Evolutionary conservation across 2,113 vertebrate genomes (phyloP).

Genomic region (Climacteris rufus): DNA sequence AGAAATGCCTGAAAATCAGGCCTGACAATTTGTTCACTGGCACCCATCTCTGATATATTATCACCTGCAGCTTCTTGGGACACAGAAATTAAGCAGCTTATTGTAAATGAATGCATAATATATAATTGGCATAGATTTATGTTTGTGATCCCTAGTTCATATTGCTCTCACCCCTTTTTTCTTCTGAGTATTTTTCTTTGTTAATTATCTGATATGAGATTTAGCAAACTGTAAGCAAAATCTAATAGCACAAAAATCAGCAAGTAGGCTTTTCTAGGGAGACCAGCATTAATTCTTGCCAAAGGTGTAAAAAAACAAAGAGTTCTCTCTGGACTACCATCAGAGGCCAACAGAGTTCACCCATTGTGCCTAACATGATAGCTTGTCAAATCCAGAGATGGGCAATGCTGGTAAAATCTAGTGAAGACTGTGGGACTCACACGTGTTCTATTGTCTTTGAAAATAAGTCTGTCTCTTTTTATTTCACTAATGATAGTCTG

Average conservation of each 20-base stretch:
- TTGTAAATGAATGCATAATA: accelerated
- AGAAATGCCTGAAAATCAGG: background rate
- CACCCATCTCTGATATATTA: background rate
- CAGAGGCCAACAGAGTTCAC: background rate
- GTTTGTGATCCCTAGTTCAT: background rate
- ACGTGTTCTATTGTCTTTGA: accelerated
- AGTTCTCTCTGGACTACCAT: background rate
- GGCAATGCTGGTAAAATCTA: background rate
- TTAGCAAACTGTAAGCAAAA: background rate
- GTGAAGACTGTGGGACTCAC: background rate
- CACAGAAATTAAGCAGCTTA: background rate
- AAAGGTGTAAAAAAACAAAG: background rate
- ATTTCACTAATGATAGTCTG: background rate
- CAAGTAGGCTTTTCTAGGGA: background rate
- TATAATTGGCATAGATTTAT: background rate
- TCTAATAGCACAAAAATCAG: background rate
- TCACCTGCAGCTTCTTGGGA: background rate
- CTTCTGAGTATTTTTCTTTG: background rate
- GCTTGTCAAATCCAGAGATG: background rate
- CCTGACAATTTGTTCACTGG: background rate
- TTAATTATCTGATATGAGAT: background rate
- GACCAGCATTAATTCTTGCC: background rate
- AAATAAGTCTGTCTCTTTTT: background rate
- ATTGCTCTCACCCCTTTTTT: background rate
- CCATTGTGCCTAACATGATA: background rate